Percentiles rank a stretch among this genome's conserved stretches.
Evolutionary conservation across 1,140 invertebrate species (phyloP).

Genomic region (Euborellia annulipes): DNA sequence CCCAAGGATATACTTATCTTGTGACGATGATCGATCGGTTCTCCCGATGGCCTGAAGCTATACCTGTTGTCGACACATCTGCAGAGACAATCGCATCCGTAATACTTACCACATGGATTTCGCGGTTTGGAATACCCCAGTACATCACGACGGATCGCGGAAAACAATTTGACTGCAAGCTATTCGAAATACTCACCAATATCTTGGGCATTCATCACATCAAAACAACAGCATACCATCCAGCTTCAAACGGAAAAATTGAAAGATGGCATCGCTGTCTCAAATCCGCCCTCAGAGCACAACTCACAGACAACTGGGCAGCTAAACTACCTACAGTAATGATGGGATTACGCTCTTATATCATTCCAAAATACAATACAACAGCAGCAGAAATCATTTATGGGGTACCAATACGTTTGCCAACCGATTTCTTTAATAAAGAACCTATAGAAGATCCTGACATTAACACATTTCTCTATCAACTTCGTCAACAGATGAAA

Average conservation of each 20-base stretch:
- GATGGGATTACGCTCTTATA: too few species aligned
- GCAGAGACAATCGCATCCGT: constrained; percentile 12
- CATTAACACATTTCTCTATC: too few species aligned
- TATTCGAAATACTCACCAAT: constrained; percentile 8
- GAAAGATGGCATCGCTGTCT: constrained; percentile 26
- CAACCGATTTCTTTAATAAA: too few species aligned
- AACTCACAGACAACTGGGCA: too few species aligned
- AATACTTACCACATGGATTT: constrained; percentile 17
- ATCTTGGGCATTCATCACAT: constrained; percentile 17
- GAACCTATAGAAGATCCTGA: too few species aligned
- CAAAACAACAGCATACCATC: constrained; percentile 18
- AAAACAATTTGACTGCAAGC: constrained; percentile 17
- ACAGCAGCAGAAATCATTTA: too few species aligned
- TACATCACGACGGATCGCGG: constrained; percentile 16
- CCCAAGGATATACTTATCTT: constrained; percentile 22
- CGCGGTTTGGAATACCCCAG: background rate
- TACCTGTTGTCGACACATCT: constrained; percentile 26
- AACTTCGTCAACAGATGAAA: too few species aligned
- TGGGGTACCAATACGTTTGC: too few species aligned
- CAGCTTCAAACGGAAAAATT: constrained; percentile 22
- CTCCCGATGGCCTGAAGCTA: constrained; percentile 30
- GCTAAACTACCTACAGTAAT: too few species aligned
- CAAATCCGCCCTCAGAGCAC: constrained; percentile 22
- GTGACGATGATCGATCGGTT: constrained; percentile 29
- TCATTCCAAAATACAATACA: too few species aligned